Evolutionary conservation across 2,888 invertebrate species (phyloP).

Genomic region (Caenorhabditis afra): DNA sequence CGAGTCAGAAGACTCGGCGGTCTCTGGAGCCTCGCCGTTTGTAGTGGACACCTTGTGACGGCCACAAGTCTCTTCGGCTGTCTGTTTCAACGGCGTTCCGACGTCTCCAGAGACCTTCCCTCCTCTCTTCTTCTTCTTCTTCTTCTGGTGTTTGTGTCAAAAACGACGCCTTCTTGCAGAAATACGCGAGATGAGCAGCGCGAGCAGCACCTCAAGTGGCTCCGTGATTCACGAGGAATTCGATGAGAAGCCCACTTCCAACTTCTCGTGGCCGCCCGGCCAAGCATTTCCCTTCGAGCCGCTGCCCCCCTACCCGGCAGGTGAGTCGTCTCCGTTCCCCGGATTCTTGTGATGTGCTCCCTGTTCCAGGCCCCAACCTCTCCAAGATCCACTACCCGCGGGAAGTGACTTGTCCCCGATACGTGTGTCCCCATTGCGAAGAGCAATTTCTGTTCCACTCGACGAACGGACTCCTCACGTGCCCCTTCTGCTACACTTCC

Average conservation of each 20-base stretch:
- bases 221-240: slow-evolving; percentile 44
- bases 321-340: slow-evolving; percentile 15
- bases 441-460: slow-evolving; percentile 68
- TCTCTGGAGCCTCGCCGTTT: slow-evolving; percentile 4
- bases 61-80: slow-evolving; percentile 1
- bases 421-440: slow-evolving; percentile 66
- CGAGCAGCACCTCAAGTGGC: slow-evolving; percentile 30
- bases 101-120: slow-evolving; percentile 6
- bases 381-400: slow-evolving; percentile 66
- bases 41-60: slow-evolving; percentile 43
- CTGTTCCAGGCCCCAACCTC: slow-evolving; percentile 66
- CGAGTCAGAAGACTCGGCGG: slow-evolving; percentile 25
- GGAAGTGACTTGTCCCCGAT: slow-evolving; percentile 64
- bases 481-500: slow-evolving; percentile 67
- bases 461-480: slow-evolving; percentile 62
- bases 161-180: slow-evolving; percentile 40
- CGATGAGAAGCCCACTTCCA: slow-evolving; percentile 56
- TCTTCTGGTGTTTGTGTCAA: background rate
- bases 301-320: slow-evolving; percentile 67
- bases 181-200: slow-evolving; percentile 50
- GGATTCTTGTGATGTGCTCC: background rate
- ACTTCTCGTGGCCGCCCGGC: slow-evolving; percentile 67
- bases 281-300: slow-evolving; percentile 65
- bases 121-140: no score
- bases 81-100: slow-evolving; percentile 45